These are phyloP conservation scores for Zootermopsis nevadensis DNA, from an alignment of 2,888 invertebrate genomes.

Conservation along the genomic window DNA sequence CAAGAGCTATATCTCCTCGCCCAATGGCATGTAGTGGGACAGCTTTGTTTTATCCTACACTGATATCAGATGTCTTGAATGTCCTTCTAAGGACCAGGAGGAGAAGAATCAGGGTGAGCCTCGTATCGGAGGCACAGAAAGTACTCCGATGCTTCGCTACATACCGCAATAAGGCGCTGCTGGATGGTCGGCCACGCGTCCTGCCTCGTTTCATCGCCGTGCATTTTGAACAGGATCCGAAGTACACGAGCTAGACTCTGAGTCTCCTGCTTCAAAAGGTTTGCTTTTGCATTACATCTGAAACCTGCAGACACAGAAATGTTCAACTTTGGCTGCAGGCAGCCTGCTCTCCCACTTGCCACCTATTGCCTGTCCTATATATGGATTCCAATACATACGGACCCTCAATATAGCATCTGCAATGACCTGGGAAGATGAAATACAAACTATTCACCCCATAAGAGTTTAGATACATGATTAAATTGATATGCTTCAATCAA, in stretches of 20 bases:
- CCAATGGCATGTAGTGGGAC: background rate
- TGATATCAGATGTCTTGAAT: slow-evolving; percentile 90
- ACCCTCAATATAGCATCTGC: too few species aligned
- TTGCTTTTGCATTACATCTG: slow-evolving; percentile 93
- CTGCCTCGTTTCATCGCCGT: slow-evolving; percentile 86
- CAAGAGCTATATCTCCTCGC: background rate
- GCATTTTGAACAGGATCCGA: slow-evolving; percentile 94
- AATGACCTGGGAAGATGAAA: too few species aligned
- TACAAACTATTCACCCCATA: too few species aligned
- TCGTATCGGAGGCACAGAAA: slow-evolving; percentile 90
- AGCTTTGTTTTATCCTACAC: slow-evolving; percentile 67
- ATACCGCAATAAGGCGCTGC: slow-evolving; percentile 80
- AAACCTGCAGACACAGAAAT: slow-evolving; percentile 66
- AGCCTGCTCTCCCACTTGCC: too few species aligned
- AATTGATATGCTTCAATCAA: too few species aligned
- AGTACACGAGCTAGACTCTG: slow-evolving; percentile 94
- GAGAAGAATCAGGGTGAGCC: slow-evolving; percentile 87
- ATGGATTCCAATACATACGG: too few species aligned
- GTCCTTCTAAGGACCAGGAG: slow-evolving; percentile 88
- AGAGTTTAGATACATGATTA: too few species aligned
- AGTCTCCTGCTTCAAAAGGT: slow-evolving; percentile 94
- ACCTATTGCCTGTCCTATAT: too few species aligned
- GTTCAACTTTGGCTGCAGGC: too few species aligned
- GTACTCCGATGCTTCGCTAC: slow-evolving; percentile 90
- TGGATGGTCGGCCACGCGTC: slow-evolving; percentile 87